Evolutionary conservation across 2,888 invertebrate species (phyloP), one percentile per base, ranked within the genome.

Genomic region (Amiota minor): DNA sequence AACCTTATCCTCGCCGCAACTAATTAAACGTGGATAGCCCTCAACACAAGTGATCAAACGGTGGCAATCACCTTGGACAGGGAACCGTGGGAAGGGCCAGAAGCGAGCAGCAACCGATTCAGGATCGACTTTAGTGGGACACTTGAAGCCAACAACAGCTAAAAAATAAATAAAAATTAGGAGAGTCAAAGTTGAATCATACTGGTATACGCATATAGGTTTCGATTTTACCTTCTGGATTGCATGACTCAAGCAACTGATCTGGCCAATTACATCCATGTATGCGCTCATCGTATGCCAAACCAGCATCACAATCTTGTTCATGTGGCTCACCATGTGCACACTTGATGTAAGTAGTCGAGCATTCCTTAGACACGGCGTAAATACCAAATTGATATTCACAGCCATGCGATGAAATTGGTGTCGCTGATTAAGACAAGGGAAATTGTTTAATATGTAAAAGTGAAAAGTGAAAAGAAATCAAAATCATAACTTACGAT

Each of bases 191-290:
- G 10, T 55, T 12, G 45, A 59, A 10, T 70, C 47, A 62, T 11
- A 35, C 61, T 11, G 23, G n/a, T n/a, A 53, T 53, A 9, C 53
- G 53, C 9, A 53, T 4, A 14, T 59, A 3, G 11, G 23, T 1
- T 76, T 90, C 2, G 23, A 35, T 35, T 35, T 35, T 35, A 95
- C 95, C 95, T 92, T 97, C 97, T 77, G 97, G 96, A 90, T 96
- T 96, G 90, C 97, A 97, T 88, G 92, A 93, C 73, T 96, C 96
- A 77, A 95, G 91, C 59, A 97, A 91, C 74, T 96, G 93, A 91
- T 97, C 97, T 9, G 97, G 97, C 97, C 97, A 97, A 89, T 97
- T 97, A 92, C 97, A 97, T 69, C 94, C 93, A 88, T 97, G 97
- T 74, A 92, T 96, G 81, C 95, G 93, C 70, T 95, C 94, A 83